Percentiles rank a stretch among this genome's conserved stretches.
phyloP scores from a whole-genome alignment of 2,113 vertebrate genomes.

The Vireo altiloquus region DNA sequence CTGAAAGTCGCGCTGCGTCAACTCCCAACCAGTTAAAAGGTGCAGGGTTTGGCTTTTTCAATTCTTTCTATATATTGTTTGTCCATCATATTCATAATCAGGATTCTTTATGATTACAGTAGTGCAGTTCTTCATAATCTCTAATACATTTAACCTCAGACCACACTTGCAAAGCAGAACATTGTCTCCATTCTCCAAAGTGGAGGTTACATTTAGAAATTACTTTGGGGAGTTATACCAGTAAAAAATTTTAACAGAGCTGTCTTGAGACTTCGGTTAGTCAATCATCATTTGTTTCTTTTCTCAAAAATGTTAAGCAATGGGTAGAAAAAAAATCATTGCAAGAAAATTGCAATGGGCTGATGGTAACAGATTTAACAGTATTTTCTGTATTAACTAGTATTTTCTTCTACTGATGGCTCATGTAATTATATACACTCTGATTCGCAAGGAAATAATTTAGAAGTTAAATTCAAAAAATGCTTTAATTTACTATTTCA shows the following conservation, averaged over 20 bases:
- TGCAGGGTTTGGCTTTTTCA: not conserved
- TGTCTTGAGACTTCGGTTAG: not conserved
- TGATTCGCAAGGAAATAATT: not conserved
- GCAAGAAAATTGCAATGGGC: not conserved
- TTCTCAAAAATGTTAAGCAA: not conserved
- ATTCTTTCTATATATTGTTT: not conserved
- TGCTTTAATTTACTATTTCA: not conserved
- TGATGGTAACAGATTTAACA: not conserved
- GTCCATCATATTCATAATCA: not conserved
- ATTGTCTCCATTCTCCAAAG: not conserved
- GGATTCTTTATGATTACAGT: not conserved
- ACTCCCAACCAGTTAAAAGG: not conserved
- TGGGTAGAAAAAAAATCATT: accelerated
- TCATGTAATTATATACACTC: not conserved
- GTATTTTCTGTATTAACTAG: too few relatives aligned
- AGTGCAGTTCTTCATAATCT: not conserved
- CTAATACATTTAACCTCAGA: not conserved
- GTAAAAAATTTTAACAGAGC: not conserved
- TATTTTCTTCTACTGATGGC: not conserved
- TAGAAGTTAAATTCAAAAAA: not conserved
- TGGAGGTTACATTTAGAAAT: not conserved
- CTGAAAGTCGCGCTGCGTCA: too few relatives aligned
- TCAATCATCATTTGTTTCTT: not conserved
- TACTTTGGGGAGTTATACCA: not conserved
- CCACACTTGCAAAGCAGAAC: accelerated